These are phyloP conservation scores for Leptocoma aspasia DNA, from an alignment of 2,113 vertebrate genomes.

Conservation along the genomic window DNA sequence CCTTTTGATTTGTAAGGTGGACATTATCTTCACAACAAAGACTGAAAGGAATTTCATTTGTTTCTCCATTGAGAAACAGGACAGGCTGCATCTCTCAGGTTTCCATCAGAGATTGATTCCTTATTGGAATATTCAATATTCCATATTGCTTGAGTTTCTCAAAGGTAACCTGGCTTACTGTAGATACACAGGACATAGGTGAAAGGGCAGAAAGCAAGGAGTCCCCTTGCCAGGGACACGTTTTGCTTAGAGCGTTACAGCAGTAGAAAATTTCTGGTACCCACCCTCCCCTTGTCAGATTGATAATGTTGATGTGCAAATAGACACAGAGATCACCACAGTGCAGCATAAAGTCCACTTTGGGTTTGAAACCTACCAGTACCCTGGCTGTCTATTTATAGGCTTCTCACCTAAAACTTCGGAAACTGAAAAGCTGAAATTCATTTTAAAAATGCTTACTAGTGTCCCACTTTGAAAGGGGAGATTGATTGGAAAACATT, in stretches of 20 bases:
- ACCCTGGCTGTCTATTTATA: background rate
- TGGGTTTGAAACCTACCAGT: background rate
- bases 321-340: background rate
- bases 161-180: background rate
- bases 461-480: too few relatives aligned
- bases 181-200: background rate
- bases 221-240: background rate
- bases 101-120: background rate
- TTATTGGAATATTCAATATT: background rate
- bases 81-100: background rate
- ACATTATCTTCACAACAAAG: background rate
- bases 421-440: background rate
- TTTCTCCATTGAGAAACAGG: background rate
- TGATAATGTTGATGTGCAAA: background rate
- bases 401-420: background rate
- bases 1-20: background rate
- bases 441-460: background rate
- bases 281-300: background rate
- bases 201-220: background rate
- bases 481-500: too few relatives aligned
- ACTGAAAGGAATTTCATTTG: background rate
- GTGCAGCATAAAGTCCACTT: background rate
- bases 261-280: background rate
- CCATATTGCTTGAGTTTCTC: background rate
- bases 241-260: background rate